Conservation (phyloP, 2,113 vertebrate genomes). For the Mirounga angustirostris region DNA sequence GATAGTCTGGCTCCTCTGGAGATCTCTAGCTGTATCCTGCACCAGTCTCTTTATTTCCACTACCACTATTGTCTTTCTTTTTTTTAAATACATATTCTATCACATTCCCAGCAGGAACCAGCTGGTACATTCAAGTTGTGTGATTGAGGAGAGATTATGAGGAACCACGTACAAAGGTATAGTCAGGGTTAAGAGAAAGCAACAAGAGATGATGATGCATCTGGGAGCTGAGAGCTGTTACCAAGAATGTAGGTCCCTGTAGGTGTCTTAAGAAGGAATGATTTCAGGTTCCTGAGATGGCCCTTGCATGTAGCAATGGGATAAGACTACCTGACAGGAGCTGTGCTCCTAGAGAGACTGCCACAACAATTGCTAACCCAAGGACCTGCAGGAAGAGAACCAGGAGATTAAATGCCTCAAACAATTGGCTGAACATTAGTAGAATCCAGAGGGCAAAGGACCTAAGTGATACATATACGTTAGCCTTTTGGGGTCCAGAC, state of each 20-base stretch:
- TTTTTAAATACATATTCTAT: background rate
- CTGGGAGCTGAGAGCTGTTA: background rate
- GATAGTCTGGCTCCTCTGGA: background rate
- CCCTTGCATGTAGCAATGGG: background rate
- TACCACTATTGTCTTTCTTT: background rate
- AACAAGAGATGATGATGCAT: background rate
- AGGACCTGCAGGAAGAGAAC: background rate
- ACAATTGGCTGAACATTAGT: background rate
- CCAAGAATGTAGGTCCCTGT: background rate
- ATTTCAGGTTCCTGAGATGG: background rate
- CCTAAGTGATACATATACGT: background rate
- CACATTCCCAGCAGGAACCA: background rate
- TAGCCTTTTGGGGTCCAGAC: background rate
- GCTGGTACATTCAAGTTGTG: background rate
- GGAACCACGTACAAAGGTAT: background rate
- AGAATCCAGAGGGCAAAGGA: background rate
- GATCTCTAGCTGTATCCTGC: background rate
- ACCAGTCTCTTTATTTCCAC: background rate
- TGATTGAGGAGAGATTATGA: background rate
- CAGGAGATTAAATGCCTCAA: background rate
- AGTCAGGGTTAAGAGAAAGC: background rate
- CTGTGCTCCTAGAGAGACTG: background rate
- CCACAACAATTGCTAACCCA: background rate
- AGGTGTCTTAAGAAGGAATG: background rate
- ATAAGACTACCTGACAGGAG: background rate